Conservation (phyloP, 2,113 vertebrate species). For the Gymnobelideus leadbeateri region DNA sequence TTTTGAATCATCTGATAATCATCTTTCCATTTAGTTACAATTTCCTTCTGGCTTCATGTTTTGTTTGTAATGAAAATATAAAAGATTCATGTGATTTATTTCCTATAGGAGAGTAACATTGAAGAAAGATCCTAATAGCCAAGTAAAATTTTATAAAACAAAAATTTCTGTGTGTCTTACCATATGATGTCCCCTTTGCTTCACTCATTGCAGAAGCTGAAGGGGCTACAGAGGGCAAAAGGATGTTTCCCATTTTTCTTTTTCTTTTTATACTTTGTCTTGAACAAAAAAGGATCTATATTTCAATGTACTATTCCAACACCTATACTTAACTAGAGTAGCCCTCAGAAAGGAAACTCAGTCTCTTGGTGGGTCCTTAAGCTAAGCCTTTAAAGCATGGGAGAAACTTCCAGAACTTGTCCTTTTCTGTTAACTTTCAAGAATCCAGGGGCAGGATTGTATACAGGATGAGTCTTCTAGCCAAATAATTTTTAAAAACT, state of each 20-base stretch:
- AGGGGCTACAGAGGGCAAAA: too few species aligned
- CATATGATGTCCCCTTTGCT: neutral
- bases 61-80: too few species aligned
- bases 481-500: neutral
- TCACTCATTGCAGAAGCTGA: neutral
- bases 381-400: neutral
- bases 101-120: too few species aligned
- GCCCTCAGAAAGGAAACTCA: too few species aligned
- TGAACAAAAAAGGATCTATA: neutral
- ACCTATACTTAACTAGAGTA: too few species aligned
- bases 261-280: neutral
- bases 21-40: too few species aligned
- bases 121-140: too few species aligned
- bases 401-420: neutral
- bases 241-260: neutral
- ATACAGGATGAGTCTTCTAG: neutral
- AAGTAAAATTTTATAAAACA: neutral
- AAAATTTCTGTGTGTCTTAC: neutral
- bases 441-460: neutral
- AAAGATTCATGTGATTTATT: too few species aligned
- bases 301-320: too few species aligned
- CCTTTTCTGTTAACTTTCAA: neutral
- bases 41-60: too few species aligned
- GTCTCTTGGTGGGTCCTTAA: too few species aligned
- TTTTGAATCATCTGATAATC: too few species aligned